Evolutionary conservation across 2,113 vertebrate genomes (phyloP), one percentile per base, ranked within the genome.

Genomic region (Tyto alba): DNA sequence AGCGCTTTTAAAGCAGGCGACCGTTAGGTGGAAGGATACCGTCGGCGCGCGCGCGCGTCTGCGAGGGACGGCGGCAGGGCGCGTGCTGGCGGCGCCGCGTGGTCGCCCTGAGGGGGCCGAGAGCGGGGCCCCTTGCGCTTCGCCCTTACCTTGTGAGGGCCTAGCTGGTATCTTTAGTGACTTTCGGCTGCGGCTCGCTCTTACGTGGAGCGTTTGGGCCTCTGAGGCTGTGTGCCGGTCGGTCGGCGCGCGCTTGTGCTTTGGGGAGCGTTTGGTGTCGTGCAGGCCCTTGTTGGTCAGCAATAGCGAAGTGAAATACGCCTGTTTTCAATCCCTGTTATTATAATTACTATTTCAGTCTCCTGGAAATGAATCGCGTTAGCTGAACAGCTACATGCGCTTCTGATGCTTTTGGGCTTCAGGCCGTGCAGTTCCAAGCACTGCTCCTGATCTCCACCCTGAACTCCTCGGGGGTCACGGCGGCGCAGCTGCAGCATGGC

Each of bases 1-100:
- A 36, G 73, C 38, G 5, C 45, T 63, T 73, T 79, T 63, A 63
- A 78, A 74, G 7, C 0, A 5, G 18, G 20, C 41, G 29, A 19
- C 52, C 38, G 73, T 84, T 94, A 2, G 3, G 1, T 1, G 0
- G 0, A 0, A 1, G 4, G 0, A 2, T 0, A 0, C 16, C 6
- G 4, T 1, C 0, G 8, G 48, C 2, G 40, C 47, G 47, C 32
- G 53, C 11, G 66, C 6, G 56, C 4, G n/a, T n/a, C n/a, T n/a
- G n/a, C n/a, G n/a, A n/a, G n/a, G n/a, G n/a, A n/a, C n/a, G n/a
- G n/a, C n/a, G n/a, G n/a, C n/a, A n/a, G n/a, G n/a, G n/a, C n/a
- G n/a, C 19, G 20, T 4, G 91, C 78, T 20, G 85, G 32, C 22
- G 53, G 41, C 9, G 1, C 19, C 69, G 55, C 13, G 68, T 38